Percentiles rank a stretch among this genome's conserved stretches.
Conservation (phyloP, 92 coral and sea anemone genomes). For the Scolanthus callimorphus region DNA sequence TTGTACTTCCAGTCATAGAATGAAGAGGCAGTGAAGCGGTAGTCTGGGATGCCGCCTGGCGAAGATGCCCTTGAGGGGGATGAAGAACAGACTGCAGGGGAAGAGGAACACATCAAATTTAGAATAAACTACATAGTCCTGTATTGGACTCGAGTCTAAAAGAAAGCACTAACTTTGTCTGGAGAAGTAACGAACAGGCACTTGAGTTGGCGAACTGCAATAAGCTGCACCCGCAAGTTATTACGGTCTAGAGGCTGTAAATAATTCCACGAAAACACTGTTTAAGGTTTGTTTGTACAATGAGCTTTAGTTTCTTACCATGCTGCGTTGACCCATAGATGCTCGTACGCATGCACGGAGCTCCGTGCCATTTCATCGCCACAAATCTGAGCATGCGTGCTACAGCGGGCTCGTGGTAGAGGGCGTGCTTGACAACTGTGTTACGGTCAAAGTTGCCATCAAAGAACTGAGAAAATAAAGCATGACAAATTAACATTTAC, state of each 20-base stretch:
- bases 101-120: background rate
- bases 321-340: slow-evolving; percentile 18
- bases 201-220: too few relatives aligned
- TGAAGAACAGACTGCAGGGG: background rate
- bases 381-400: slow-evolving; percentile 21
- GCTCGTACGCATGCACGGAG: slow-evolving; percentile 18
- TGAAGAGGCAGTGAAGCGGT: slow-evolving; percentile 23
- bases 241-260: too few relatives aligned
- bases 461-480: background rate
- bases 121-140: background rate
- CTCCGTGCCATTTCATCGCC: slow-evolving; percentile 1
- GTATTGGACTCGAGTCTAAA: too few relatives aligned
- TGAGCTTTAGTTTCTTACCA: background rate
- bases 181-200: too few relatives aligned
- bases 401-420: background rate
- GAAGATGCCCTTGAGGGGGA: too few relatives aligned
- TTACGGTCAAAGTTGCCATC: slow-evolving; percentile 18
- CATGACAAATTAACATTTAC: too few relatives aligned
- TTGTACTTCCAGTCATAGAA: background rate
- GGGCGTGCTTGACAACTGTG: background rate
- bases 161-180: too few relatives aligned
- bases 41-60: slow-evolving; percentile 11
- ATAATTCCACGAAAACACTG: too few relatives aligned
- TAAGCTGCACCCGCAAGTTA: too few relatives aligned
- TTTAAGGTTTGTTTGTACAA: background rate